phyloP scores from a whole-genome alignment of 2,113 vertebrate genomes.

The Phyllostomus hastatus region DNA sequence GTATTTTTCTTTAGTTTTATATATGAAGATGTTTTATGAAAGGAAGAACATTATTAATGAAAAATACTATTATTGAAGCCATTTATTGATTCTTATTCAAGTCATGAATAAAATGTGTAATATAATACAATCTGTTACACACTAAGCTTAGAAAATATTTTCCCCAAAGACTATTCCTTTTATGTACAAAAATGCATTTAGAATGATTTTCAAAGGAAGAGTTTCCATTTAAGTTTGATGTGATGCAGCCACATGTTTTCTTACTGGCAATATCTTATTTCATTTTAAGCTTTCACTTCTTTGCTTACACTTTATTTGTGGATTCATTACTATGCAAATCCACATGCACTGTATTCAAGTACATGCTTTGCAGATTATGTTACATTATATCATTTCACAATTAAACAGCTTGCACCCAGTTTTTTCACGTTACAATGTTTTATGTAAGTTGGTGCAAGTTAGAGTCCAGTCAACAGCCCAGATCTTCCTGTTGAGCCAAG shows the following conservation, averaged over 20 bases:
- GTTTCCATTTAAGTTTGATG: conserved; percentile 70
- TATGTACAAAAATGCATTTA: conserved; percentile 61
- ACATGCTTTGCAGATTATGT: conserved; percentile 64
- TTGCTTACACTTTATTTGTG: conserved; percentile 62
- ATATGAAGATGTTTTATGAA: conserved; percentile 38
- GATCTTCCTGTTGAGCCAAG: background rate
- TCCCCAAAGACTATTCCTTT: conserved; percentile 54
- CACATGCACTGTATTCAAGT: conserved; percentile 57
- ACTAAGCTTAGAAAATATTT: conserved; percentile 66
- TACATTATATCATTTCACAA: conserved; percentile 68
- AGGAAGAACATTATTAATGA: conserved; percentile 45
- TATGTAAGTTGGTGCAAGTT: conserved; percentile 39
- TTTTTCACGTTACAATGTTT: conserved; percentile 44
- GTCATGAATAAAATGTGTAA: conserved; percentile 42
- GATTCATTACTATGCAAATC: conserved; percentile 72
- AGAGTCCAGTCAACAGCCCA: background rate
- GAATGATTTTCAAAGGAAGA: conserved; percentile 64
- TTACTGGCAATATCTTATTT: conserved; percentile 66
- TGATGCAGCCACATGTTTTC: conserved; percentile 66
- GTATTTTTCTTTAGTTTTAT: conserved; percentile 21
- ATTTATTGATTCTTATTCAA: conserved; percentile 56
- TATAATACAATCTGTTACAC: conserved; percentile 58
- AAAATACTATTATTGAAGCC: conserved; percentile 42
- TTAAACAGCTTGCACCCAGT: conserved; percentile 64
- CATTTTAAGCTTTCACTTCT: conserved; percentile 70